phyloP scores from a whole-genome alignment of 1,140 invertebrate genomes.

The Copidosoma floridanum region DNA sequence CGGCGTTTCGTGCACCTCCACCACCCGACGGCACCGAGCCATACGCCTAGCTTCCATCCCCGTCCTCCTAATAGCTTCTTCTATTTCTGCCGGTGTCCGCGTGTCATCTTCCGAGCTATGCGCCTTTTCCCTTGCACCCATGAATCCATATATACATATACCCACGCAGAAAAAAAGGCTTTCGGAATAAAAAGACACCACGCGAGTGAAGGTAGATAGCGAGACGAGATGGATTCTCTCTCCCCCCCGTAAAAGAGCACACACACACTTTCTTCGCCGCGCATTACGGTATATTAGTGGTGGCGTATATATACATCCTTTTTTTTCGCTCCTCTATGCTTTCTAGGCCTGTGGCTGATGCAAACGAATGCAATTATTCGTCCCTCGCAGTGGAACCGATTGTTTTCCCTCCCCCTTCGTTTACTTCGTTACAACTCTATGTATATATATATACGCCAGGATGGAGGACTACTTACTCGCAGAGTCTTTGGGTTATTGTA shows the following conservation, averaged over 20 bases:
- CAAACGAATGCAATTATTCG: slow-evolving; percentile 15
- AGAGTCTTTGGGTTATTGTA: background rate
- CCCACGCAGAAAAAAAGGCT: slow-evolving; percentile 9
- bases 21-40: slow-evolving; percentile 16
- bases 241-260: too few relatives aligned
- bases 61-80: background rate
- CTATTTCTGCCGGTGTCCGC: background rate
- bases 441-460: too few relatives aligned
- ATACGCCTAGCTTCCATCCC: background rate
- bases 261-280: too few relatives aligned
- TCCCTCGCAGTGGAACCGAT: background rate
- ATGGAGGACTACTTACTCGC: background rate
- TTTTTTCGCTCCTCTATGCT: background rate
- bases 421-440: background rate
- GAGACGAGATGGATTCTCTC: too few relatives aligned
- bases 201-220: too few relatives aligned
- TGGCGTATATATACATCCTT: background rate
- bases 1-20: slow-evolving; percentile 7
- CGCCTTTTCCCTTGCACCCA: too few relatives aligned
- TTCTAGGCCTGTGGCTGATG: background rate
- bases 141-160: too few relatives aligned
- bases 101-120: too few relatives aligned
- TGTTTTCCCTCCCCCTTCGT: background rate
- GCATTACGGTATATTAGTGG: too few relatives aligned
- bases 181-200: slow-evolving; percentile 20